These are phyloP conservation scores for Mormyrus iriodes DNA, from an alignment of 2,113 vertebrate genomes.

Conservation along the genomic window DNA sequence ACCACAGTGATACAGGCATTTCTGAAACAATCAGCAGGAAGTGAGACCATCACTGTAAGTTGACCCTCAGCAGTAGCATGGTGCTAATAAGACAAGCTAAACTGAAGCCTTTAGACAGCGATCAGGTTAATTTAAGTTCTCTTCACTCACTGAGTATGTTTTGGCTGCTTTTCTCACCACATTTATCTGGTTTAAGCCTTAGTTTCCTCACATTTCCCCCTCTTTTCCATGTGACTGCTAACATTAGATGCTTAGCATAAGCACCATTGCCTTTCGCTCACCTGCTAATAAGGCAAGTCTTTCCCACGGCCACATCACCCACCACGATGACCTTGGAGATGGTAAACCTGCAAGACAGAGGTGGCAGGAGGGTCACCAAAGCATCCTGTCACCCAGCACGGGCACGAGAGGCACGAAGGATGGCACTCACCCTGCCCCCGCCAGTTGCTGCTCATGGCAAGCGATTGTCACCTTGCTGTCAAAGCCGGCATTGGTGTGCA, in stretches of 20 bases:
- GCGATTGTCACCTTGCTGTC: constrained; percentile 72
- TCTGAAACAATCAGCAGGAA: neutral
- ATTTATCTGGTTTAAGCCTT: neutral
- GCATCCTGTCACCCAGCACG: too few relatives aligned
- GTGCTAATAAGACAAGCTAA: neutral
- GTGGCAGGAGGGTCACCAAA: neutral
- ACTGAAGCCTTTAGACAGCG: neutral
- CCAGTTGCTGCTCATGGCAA: constrained; percentile 83
- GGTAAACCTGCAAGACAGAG: constrained; percentile 73
- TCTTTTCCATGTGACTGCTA: neutral
- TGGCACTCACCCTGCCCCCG: constrained; percentile 81
- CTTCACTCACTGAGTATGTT: neutral
- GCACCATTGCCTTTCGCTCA: constrained; percentile 47
- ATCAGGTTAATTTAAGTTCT: neutral
- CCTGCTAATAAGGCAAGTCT: constrained; percentile 95
- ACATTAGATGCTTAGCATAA: neutral
- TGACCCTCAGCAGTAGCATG: neutral
- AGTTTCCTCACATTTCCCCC: neutral
- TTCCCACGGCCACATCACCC: constrained; percentile 90
- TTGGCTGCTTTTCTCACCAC: neutral
- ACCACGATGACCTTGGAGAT: constrained; percentile 96
- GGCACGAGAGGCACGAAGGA: neutral
- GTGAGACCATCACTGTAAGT: neutral
- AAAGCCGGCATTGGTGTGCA: constrained; percentile 72
- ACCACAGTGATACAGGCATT: neutral